Evolutionary conservation across 2,797 vertebrate species (phyloP), one percentile per base, ranked within the genome.

Genomic region (Sebastes goodei): DNA sequence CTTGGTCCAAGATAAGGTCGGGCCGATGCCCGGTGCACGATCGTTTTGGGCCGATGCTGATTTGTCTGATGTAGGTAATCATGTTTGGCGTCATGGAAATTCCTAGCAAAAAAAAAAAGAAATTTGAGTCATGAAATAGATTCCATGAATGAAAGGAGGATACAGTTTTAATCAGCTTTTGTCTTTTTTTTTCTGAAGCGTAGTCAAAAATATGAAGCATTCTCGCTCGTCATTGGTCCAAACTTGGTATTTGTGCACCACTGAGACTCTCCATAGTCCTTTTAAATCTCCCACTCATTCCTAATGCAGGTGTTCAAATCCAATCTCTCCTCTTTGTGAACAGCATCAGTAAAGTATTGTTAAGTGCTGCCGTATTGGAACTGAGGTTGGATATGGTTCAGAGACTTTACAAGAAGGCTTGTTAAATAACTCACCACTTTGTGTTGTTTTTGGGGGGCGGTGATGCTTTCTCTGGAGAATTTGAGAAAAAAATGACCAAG

Each of bases 331-430:
- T 69, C 72, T 76, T 3, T 67, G 71, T 83, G 32, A 78, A 77
- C 82, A 62, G 88, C 84, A 15, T 88, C 90, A 76, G 89, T 81
- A 80, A 59, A 71, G 82, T 93, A 46, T 86, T 90, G 77, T 90
- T 90, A 79, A 69, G 83, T 81, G 92, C 89, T 94, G 94, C 92
- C 93, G 95, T 94, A 89, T 88, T 61, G 84, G 91, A 86, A 83
- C 78, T 63, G 89, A 92, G 77, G 80, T 85, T 78, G 84, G 88
- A 90, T 68, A 10, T 71, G 78, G 85, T 84, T 84, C 64, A 80
- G 78, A 85, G 76, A 83, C 79, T 83, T 89, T 63, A 66, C 76
- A 56, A 79, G 77, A 88, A 85, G 87, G 81, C 82, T 89, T 68
- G 14, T 82, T 83, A 38, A 38, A 76, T 62, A 74, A 86, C 76